These are phyloP conservation scores for Campylorhamphus procurvoides DNA, from an alignment of 2,113 vertebrate species.

Conservation along the genomic window DNA sequence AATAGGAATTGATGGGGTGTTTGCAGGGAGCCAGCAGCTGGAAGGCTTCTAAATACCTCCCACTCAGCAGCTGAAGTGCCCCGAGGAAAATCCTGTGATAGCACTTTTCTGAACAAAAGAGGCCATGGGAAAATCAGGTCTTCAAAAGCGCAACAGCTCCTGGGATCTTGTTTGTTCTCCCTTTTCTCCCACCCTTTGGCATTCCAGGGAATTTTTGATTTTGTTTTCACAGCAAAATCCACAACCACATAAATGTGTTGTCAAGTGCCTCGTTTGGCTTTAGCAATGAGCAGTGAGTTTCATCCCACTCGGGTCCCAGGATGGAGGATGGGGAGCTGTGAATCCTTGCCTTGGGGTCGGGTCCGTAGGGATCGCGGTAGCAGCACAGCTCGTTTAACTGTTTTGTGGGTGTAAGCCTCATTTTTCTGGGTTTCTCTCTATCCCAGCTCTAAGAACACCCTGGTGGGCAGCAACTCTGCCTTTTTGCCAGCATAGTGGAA, in stretches of 20 bases:
- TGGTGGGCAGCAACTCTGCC: neutral
- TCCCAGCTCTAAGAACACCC: neutral
- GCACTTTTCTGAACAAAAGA: neutral
- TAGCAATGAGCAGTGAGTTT: neutral
- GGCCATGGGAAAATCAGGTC: neutral
- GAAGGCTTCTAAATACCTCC: neutral
- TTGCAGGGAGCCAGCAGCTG: neutral
- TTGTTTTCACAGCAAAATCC: conserved; percentile 24
- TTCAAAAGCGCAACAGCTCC: neutral
- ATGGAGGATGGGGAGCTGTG: fast-evolving
- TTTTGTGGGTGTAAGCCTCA: neutral
- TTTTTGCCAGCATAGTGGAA: neutral
- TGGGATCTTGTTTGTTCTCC: neutral
- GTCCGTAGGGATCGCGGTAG: neutral
- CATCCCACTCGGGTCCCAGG: neutral
- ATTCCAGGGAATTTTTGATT: neutral
- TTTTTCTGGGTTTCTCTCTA: neutral
- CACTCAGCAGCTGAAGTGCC: neutral
- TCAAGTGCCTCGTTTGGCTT: neutral
- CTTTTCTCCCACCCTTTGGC: neutral
- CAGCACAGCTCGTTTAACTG: neutral
- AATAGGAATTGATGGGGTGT: neutral
- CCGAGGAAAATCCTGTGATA: neutral
- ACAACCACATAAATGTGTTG: neutral
- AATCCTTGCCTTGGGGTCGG: fast-evolving